Conservation (phyloP, 2,797 vertebrate genomes). For the Manis pentadactyla region DNA sequence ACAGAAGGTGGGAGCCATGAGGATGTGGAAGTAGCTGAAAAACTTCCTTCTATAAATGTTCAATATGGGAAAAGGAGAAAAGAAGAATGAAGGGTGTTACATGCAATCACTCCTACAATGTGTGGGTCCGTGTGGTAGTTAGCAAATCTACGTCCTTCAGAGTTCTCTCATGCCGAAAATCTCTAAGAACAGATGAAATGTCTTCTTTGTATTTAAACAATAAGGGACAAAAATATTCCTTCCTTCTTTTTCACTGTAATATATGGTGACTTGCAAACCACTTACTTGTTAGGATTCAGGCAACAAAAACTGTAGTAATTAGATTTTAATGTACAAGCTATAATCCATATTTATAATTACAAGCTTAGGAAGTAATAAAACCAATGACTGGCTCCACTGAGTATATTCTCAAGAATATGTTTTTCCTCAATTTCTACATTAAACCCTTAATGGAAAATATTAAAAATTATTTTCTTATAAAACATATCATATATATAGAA, state of each 20-base stretch:
- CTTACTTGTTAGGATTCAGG: slow-evolving; percentile 38
- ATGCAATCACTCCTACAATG: background rate
- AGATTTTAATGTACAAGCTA: slow-evolving; percentile 47
- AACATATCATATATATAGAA: background rate
- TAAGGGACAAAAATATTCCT: slow-evolving; percentile 1
- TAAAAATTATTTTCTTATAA: background rate
- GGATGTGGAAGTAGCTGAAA: background rate
- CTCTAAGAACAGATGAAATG: background rate
- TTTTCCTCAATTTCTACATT: slow-evolving; percentile 43
- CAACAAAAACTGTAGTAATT: slow-evolving; percentile 6
- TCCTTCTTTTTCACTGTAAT: slow-evolving; percentile 2
- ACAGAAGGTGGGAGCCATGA: background rate
- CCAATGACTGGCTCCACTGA: slow-evolving; percentile 61
- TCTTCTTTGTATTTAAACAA: slow-evolving; percentile 5
- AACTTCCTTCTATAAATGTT: background rate
- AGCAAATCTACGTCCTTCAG: background rate
- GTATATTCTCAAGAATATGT: slow-evolving; percentile 55
- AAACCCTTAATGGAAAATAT: slow-evolving; percentile 29
- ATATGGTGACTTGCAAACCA: slow-evolving; percentile 3
- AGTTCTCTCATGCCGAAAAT: background rate
- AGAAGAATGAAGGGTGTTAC: background rate
- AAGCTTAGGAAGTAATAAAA: slow-evolving; percentile 69
- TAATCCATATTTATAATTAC: slow-evolving; percentile 65
- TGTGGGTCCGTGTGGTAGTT: background rate
- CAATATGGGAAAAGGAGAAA: background rate